phyloP scores from a whole-genome alignment of 1,140 invertebrate genomes.

The Solenopsis fugax region DNA sequence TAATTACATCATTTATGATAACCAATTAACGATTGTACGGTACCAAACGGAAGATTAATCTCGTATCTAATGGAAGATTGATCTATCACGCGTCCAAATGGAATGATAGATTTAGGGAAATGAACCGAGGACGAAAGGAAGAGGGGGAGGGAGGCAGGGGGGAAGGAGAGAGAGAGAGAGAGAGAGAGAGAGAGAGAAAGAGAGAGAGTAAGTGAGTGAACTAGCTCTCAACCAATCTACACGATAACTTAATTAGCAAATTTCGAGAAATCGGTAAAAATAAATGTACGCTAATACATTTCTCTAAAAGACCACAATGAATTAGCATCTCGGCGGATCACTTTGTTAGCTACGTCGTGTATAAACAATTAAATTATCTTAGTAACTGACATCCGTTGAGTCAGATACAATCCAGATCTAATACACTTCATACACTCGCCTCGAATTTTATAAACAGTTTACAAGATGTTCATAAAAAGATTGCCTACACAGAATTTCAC shows the following conservation, averaged over 20 bases:
- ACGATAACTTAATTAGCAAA: slow-evolving; percentile 32
- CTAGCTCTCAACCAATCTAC: neutral
- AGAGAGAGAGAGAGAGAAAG: neutral
- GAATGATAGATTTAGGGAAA: slow-evolving; percentile 19
- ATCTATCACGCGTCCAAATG: neutral
- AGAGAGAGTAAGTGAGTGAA: neutral
- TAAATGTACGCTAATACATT: neutral
- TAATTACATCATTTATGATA: neutral
- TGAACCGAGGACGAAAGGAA: neutral
- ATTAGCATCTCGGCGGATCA: neutral
- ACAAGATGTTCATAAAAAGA: slow-evolving; percentile 15
- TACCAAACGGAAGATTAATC: slow-evolving; percentile 16
- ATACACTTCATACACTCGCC: neutral
- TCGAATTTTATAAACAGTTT: slow-evolving; percentile 11
- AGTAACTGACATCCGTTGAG: neutral
- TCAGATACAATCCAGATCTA: neutral
- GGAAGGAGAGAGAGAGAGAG: neutral
- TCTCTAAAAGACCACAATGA: neutral
- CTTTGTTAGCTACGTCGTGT: neutral
- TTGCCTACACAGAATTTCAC: neutral
- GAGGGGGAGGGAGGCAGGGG: no score
- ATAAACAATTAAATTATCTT: slow-evolving; percentile 1
- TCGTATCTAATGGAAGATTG: neutral
- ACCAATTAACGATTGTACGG: neutral
- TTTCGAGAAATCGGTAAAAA: slow-evolving; percentile 2